Base-by-base conservation (phyloP, 2,113 vertebrate genomes). In the Gasterosteus aculeatus region DNA sequence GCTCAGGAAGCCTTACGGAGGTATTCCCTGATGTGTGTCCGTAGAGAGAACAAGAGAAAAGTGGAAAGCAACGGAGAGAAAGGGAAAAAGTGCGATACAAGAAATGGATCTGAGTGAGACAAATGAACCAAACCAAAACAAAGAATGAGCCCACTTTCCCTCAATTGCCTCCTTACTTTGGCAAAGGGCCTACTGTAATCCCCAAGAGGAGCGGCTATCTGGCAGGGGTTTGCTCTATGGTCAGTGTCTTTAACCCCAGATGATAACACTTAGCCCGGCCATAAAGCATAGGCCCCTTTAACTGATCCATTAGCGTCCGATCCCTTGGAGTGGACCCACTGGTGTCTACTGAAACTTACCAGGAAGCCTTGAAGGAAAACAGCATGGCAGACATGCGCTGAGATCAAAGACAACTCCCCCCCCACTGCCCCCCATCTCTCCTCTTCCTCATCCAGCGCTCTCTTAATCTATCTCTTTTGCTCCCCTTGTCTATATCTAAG, bases 281-380 rank as follows among this genome's bases (percentile, higher is more conserved):
- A 81, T 93, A 94, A 93, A 93, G 89, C 88, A 92, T 83, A 93
- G 92, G 86, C 90, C 90, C 88, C 92, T 94, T 93, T 89, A 93
- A 94, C 92, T 93, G 93, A 94, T 94, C 93, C 93, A 94, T 94
- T 94, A 94, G 94, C 75, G 90, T 91, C 86, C 87, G 54, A 90
- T 93, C 85, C 91, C 91, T 76, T 81, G 92, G 93, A 93, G 92
- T 82, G 88, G 89, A 88, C 86, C 86, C 69, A 46, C 83, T 88
- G 85, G 91, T 89, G 91, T 93, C 92, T 93, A 82, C 91, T 95
- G 94, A 94, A 94, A 90, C 94, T 92, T 94, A 89, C 93, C 93
- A 94, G 94, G 91, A 92, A 94, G 92, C 88, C 92, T 93, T 93
- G 90, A 94, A 94, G 93, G 89, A 93, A 94, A 94, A 93, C 93